Base-by-base conservation (phyloP, 2,113 vertebrate genomes). In the Dolichotis patagonum region DNA sequence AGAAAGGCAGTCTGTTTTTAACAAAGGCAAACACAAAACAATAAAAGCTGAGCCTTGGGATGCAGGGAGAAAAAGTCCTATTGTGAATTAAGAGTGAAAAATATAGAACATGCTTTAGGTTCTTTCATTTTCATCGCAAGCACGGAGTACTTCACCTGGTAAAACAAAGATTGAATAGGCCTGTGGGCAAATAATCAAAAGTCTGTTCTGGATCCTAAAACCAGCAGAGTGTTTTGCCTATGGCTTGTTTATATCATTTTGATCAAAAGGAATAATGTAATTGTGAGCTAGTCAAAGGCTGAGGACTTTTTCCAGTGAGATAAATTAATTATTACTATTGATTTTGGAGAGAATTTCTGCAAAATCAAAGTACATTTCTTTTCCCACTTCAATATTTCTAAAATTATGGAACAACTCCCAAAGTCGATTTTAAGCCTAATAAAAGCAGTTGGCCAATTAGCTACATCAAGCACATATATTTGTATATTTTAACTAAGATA, bases 191-290 rank as follows among this genome's bases (percentile, higher is more conserved):
- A 88, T 82, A 71, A 94, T 95, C 92, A 90, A 95, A 94, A 93
- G 63, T 49, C 75, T 90, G 69, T 87, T 91, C 82, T 28, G 20
- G 60, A 91, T 77, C 71, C 35, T 46, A 93, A 71, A 96, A 43
- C 80, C 88, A 90, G 82, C 22, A 83, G 65, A 78, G 24, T 75
- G 52, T 97, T 96, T 97, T 90, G 86, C 95, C 85, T 69, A 71
- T 84, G 88, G 38, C 94, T 95, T 87, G 65, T 94, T 96, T 92
- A 84, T 87, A 56, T 12, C 73, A 69, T 95, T 90, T 95, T 95
- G 32, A 96, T 94, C 88, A 94, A 97, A 97, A 93, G 80, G 88
- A 95, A 97, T 91, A 93, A 85, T 91, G 19, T 32, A 91, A 75
- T 94, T 88, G 26, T 95, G 88, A 95, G 41, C 46, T 73, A 75